Base-by-base conservation (phyloP, 1,140 invertebrate species). In the Drosophila nebulosa region DNA sequence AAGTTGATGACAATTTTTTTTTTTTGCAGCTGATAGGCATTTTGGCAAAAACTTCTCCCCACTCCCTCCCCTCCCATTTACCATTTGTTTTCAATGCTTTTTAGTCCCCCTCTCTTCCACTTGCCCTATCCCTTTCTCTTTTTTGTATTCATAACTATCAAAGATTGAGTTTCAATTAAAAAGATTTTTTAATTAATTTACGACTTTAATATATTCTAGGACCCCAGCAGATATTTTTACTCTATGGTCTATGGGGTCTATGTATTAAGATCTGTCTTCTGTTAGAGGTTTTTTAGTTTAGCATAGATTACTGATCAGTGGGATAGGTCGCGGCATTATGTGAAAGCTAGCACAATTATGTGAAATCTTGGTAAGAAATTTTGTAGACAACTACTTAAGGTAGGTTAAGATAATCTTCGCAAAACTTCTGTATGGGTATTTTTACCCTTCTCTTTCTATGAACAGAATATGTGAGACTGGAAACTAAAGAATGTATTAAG, bases 111-210 rank as follows among this genome's bases (percentile, higher is more conserved):
- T n/a, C 4, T 14, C 3, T 36, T 36, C 12, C 35, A 36, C 35
- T n/a, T n/a, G n/a, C 35, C n/a, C 12, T n/a, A 1, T n/a, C 35
- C 4, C n/a, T 36, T 3, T 10, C 6, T 16, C 16, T 42, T 7
- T 46, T 21, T 21, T 18, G 6, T 42, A 5, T 42, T 21, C 39
- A 10, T n/a, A 9, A 21, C 21, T 21, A 46, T 1, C 1, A 26
- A 55, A 73, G 35, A 66, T 62, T 64, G 27, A 64, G 26, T 18
- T 68, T 64, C 58, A 83, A 78, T 84, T 71, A 46, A 26, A 46
- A 61, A 46, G 21, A 61, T 72, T 72, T 71, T 72, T 64, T 74
- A 88, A 86, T 81, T 73, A 86, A 86, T 86, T 88, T 86, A 86
- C 67, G 83, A 86, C 69, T 50, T 59, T 27, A 65, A 74, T 64